phyloP scores from a whole-genome alignment of 2,113 vertebrate species.

The Ailuropoda melanoleuca region DNA sequence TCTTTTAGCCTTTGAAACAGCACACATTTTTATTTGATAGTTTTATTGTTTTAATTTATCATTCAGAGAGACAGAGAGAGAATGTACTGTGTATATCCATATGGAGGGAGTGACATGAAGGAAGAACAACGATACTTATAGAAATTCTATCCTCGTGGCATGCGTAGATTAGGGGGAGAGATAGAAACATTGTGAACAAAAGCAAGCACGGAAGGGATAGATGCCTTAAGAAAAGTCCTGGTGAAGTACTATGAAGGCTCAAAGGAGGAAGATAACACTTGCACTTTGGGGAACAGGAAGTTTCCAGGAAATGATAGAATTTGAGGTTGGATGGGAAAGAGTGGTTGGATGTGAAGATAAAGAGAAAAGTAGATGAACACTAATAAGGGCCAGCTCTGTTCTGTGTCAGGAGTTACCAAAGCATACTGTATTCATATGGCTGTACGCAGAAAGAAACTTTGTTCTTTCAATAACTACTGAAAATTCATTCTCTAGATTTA shows the following conservation, averaged over 20 bases:
- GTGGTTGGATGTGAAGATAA: not conserved
- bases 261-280: not conserved
- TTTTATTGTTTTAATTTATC: not conserved
- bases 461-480: not conserved
- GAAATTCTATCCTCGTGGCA: not conserved
- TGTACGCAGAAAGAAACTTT: not conserved
- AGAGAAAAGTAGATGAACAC: not conserved
- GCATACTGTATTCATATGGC: not conserved
- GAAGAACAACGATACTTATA: not conserved
- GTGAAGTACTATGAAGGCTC: not conserved
- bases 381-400: not conserved
- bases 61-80: not conserved
- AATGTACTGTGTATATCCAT: not conserved
- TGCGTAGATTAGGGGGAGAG: not conserved
- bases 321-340: not conserved
- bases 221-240: not conserved
- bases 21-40: not conserved
- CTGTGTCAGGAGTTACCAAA: not conserved
- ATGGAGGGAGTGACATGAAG: not conserved
- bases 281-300: not conserved
- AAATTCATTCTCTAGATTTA: not conserved
- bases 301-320: not conserved
- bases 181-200: not conserved
- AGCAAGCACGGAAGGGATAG: not conserved
- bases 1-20: not conserved